Evolutionary conservation across 2,797 vertebrate genomes (phyloP).

Genomic region (Chelon labrosus): DNA sequence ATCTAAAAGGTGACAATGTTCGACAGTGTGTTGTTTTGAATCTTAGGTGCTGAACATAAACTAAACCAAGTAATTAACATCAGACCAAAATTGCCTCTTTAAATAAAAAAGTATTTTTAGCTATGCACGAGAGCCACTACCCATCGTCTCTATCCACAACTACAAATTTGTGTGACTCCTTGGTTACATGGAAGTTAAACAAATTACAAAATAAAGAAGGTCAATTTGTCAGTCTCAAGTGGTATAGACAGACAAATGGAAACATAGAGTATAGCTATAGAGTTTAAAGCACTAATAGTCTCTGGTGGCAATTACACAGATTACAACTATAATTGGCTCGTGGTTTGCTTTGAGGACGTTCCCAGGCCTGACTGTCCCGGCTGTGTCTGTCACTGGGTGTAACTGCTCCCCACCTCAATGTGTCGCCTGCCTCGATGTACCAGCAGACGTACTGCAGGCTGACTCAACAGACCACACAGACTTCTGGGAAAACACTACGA

Average conservation of each 20-base stretch:
- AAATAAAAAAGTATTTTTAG: not conserved
- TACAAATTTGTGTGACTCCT: constrained; percentile 39
- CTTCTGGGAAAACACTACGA: constrained; percentile 55
- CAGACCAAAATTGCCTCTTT: not conserved
- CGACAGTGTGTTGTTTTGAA: not conserved
- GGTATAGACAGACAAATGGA: constrained; percentile 32
- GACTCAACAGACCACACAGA: constrained; percentile 73
- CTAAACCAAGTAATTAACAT: constrained; percentile 2
- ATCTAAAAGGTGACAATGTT: not conserved
- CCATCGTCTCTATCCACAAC: not conserved
- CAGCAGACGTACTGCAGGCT: constrained; percentile 55
- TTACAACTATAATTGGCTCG: constrained; percentile 53
- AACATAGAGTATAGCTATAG: constrained; percentile 18
- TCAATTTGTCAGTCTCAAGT: constrained; percentile 33
- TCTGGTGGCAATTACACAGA: constrained; percentile 60
- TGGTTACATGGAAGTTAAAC: constrained; percentile 33
- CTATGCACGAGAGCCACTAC: not conserved
- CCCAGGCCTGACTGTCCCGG: constrained; percentile 60
- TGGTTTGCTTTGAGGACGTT: constrained; percentile 71
- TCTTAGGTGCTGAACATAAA: not conserved
- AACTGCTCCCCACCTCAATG: constrained; percentile 73
- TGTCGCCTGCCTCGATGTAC: constrained; percentile 55
- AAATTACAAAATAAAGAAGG: constrained; percentile 33
- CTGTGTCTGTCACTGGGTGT: constrained; percentile 71
- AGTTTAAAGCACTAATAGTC: constrained; percentile 50